phyloP scores from a whole-genome alignment of 1,140 invertebrate species.

The Calycopis cecrops region DNA sequence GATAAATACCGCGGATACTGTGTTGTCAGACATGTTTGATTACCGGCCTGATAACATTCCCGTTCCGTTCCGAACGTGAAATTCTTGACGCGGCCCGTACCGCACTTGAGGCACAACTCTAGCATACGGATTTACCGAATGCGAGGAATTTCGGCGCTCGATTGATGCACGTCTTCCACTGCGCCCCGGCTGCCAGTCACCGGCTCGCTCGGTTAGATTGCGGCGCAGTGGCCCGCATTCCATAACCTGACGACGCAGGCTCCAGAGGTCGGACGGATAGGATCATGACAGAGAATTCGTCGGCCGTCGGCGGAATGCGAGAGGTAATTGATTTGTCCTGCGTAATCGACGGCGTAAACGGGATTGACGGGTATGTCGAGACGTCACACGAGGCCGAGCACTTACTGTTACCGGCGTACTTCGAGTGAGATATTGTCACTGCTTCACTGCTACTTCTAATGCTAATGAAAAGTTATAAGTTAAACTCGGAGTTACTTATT shows the following conservation, averaged over 20 bases:
- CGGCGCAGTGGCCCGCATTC: slow-evolving; percentile 59
- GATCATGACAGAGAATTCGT: slow-evolving; percentile 69
- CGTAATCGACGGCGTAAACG: slow-evolving; percentile 55
- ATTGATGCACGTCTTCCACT: slow-evolving; percentile 58
- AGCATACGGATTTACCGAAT: slow-evolving; percentile 45
- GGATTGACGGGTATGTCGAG: slow-evolving; percentile 59
- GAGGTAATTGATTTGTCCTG: slow-evolving; percentile 71
- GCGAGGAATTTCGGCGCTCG: slow-evolving; percentile 56
- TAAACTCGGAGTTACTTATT: no score
- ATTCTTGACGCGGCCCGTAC: slow-evolving; percentile 61
- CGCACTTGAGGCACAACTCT: slow-evolving; percentile 47
- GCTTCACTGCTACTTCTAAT: no score
- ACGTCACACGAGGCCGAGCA: slow-evolving; percentile 28
- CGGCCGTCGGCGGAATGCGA: slow-evolving; percentile 57
- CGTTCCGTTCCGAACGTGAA: slow-evolving; percentile 58
- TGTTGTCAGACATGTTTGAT: slow-evolving; percentile 54
- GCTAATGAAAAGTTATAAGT: no score
- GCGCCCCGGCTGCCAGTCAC: slow-evolving; percentile 46
- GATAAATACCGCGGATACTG: slow-evolving; percentile 57
- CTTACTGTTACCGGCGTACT: no score
- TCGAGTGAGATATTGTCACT: no score
- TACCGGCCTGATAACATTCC: slow-evolving; percentile 66
- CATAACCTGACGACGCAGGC: slow-evolving; percentile 40
- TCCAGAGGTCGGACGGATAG: slow-evolving; percentile 53
- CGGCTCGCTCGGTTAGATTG: slow-evolving; percentile 34